Evolutionary conservation across 2,113 vertebrate species (phyloP).

Genomic region (Ardeotis arabs): DNA sequence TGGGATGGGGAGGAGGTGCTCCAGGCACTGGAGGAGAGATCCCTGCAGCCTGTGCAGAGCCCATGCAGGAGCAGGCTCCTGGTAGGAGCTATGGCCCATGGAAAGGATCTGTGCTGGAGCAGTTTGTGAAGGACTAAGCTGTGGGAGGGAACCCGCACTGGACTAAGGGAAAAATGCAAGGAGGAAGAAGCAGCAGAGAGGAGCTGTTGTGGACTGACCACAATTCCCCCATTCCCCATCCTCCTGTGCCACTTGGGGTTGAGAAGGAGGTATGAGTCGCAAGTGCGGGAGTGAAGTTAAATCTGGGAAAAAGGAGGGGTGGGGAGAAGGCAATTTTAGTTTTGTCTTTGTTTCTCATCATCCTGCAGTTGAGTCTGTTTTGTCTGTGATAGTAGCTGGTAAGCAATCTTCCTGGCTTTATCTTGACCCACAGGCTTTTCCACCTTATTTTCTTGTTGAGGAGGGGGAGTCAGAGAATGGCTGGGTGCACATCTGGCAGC

Average conservation of each 20-base stretch:
- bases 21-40: neutral
- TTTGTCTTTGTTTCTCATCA: neutral
- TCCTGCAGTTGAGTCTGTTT: neutral
- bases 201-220: neutral
- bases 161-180: neutral
- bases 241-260: neutral
- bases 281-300: neutral
- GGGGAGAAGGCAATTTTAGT: neutral
- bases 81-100: neutral
- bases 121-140: neutral
- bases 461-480: neutral
- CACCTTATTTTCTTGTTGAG: neutral
- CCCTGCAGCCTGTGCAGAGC: neutral
- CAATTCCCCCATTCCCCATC: neutral
- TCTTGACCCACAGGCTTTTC: neutral
- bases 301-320: neutral
- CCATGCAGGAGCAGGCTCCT: neutral
- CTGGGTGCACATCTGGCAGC: neutral
- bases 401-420: neutral
- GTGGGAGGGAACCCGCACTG: neutral
- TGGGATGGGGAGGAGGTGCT: neutral
- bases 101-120: neutral
- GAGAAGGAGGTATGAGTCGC: neutral
- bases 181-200: neutral
- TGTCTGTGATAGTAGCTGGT: neutral